Evolutionary conservation across 2,113 vertebrate species (phyloP), one percentile per base, ranked within the genome.

Genomic region (Brienomyrus longianalis): DNA sequence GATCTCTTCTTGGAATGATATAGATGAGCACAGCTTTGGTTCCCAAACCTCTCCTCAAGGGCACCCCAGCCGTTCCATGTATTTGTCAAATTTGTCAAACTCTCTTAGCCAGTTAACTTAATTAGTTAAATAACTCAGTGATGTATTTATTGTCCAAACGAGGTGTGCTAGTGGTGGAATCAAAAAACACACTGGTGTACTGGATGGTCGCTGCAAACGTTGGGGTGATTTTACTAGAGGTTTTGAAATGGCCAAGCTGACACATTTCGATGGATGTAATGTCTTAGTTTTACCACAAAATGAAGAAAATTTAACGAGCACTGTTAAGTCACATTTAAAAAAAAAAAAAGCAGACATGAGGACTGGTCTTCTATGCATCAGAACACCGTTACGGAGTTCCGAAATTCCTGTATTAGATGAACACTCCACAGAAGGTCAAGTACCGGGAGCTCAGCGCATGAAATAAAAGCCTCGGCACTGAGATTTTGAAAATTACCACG

Each of bases 401-500:
- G 51, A 43, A 87, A 87, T 54, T 54, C 51, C 51, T 56, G 13
- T 21, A 54, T n/a, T 39, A 80, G 31, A 87, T n/a, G 47, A 35
- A 35, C 48, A 54, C 43, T 88, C 54, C 31, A 39, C 31, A 45
- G 87, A 88, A 88, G 87, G 87, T 66, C 87, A 88, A 88, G 87
- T 62, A 45, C 56, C 9, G 7, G 7, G 39, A n/a, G 56, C 87
- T 88, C 31, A 62, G 87, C 39, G 23, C 56, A 23, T 88, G 87
- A 66, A 88, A 62, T 88, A 88, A 88, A 88, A 62, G 52, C 86
- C 21, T 27, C 54, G 54, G 52, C 11, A 43, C 1, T 59, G 86
- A 88, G 86, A 88, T 88, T n/a, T 88, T 6, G 19, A 88, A 88
- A 88, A 88, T 88, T 35, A 88, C 35, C 21, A 43, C n/a, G 56